Evolutionary conservation across 1,140 invertebrate genomes (phyloP), one percentile per base, ranked within the genome.

Genomic region (Scylla paramamosain): DNA sequence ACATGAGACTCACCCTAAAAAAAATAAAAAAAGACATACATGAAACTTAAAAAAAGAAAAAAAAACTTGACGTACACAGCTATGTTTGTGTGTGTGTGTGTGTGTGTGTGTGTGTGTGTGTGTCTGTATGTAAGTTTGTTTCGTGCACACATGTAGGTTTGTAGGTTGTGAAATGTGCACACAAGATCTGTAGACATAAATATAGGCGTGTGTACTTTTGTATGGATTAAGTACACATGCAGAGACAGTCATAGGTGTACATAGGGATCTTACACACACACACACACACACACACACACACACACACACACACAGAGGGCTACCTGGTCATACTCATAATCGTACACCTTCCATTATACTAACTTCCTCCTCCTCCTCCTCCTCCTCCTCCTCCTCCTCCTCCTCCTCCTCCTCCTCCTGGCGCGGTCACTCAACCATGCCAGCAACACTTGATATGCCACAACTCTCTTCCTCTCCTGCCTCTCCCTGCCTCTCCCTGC

Each of bases 341-440:
- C 67, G 25, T 20, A 0, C 67, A 77, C 67, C 67, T n/a, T 39
- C 39, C 39, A 39, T 39, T 39, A 39, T 6, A 39, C 39, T 39
- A 39, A 39, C 39, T 6, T 39, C 39, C 39, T 39, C 39, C 39
- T 39, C 39, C 39, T 12, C n/a, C 20, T 77, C 4, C 25, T 7
- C n/a, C 89, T 91, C n/a, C 39, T 48, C 46, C 52, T 91, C 52
- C 20, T 59, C 28, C n/a, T 59, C n/a, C 89, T 28, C 46, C n/a
- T 59, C 10, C 52, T 59, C 32, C 4, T 32, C 89, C 32, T 67
- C 89, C 3, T 39, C 48, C 28, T 4, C 29, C n/a, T 28, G 28
- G 29, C 45, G 46, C 16, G 89, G 89, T 91, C 89, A 91, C 46
- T 46, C 45, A 59, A 12, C 89, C 45, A 39, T 59, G 31, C 28